Evolutionary conservation across 2,888 invertebrate genomes (phyloP).

Genomic region (Xanthorhoe spadicearia): DNA sequence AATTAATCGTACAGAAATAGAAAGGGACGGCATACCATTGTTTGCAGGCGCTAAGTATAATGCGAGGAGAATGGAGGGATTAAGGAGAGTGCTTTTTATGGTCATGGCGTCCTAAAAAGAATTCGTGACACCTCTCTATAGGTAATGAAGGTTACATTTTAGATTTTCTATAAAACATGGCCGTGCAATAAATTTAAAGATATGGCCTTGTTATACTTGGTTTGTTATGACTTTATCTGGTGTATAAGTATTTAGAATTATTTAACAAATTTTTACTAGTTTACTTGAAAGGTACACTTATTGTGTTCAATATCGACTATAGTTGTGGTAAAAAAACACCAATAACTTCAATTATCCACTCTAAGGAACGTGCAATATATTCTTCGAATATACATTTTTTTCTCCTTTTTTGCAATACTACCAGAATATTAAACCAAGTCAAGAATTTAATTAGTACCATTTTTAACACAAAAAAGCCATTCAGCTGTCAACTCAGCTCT

Average conservation of each 20-base stretch:
- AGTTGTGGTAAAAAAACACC: too few species aligned
- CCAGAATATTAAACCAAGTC: background rate
- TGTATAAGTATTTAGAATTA: too few species aligned
- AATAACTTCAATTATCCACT: too few species aligned
- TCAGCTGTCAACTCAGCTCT: background rate
- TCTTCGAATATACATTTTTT: too few species aligned
- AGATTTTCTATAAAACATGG: background rate
- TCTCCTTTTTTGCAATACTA: too few species aligned
- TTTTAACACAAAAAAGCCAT: background rate
- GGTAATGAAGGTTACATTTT: background rate
- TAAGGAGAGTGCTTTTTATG: slow-evolving; percentile 8
- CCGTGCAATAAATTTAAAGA: too few species aligned
- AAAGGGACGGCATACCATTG: slow-evolving; percentile 5
- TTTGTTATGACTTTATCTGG: too few species aligned
- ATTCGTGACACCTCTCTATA: background rate
- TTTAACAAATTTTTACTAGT: too few species aligned
- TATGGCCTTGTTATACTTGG: too few species aligned
- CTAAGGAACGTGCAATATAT: too few species aligned
- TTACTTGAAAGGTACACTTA: too few species aligned
- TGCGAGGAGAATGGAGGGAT: slow-evolving; percentile 1
- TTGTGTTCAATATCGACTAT: too few species aligned
- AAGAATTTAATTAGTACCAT: background rate
- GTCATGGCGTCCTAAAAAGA: background rate
- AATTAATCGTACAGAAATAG: background rate
- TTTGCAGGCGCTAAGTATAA: slow-evolving; percentile 20